Evolutionary conservation across 2,113 vertebrate species (phyloP).

Genomic region (Megatriorchis doriae): DNA sequence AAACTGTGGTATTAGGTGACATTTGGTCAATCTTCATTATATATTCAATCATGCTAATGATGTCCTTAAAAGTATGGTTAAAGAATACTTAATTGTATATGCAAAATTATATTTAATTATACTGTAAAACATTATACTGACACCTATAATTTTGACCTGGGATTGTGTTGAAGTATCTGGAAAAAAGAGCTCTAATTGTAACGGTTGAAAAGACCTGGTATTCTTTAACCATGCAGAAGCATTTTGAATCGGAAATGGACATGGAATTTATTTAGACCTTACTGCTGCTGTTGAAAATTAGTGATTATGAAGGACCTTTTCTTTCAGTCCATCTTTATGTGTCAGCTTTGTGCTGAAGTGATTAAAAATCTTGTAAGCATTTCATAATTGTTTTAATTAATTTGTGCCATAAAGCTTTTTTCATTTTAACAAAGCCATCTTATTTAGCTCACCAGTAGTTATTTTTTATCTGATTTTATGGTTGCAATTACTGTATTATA

Average conservation of each 20-base stretch:
- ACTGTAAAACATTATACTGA: not conserved
- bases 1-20: not conserved
- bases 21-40: not conserved
- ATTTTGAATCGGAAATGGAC: not conserved
- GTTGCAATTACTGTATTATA: conserved; percentile 2
- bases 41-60: not conserved
- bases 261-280: not conserved
- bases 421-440: conserved; percentile 12
- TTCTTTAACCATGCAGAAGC: not conserved
- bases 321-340: not conserved
- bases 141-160: not conserved
- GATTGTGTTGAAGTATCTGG: not conserved
- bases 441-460: not conserved
- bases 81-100: not conserved
- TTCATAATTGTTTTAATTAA: conserved; percentile 29
- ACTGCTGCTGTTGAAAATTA: not conserved
- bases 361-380: conserved; percentile 14
- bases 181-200: not conserved
- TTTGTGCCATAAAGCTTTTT: not conserved
- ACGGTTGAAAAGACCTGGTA: not conserved
- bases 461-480: conserved; percentile 28
- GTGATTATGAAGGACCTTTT: not conserved
- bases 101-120: conserved; percentile 21
- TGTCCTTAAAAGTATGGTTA: not conserved
- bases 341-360: not conserved